Base-by-base conservation (phyloP, 2,888 invertebrate genomes). In the Hypercompe scribonia region DNA sequence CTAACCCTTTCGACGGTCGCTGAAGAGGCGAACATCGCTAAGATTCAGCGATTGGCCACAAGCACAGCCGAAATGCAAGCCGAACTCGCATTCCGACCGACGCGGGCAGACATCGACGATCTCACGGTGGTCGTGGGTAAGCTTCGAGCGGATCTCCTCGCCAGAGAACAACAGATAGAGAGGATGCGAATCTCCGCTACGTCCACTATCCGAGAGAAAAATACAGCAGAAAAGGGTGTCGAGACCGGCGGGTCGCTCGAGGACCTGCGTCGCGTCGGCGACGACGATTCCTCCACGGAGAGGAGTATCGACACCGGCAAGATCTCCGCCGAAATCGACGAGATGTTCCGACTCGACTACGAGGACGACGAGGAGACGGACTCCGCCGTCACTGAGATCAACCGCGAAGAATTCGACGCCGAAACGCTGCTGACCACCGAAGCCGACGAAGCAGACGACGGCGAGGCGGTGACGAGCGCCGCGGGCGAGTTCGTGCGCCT, bases 61-160 rank as follows among this genome's bases (percentile, higher is more conserved):
- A 92, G 83, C 83, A 91, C 92, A 78, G 96, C 96, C 69, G 96
- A 96, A 81, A 90, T 96, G 92, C 95, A 96, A 79, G 94, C 96
- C 75, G 96, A 96, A 90, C 95, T 96, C 76, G 96, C 96, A 68
- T 96, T 96, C 91, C 93, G 96, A 72, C 96, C 96, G 82, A 96
- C 96, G 74, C 95, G 96, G 82, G 94, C 95, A 79, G 96, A 96
- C 88, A 89, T 96, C 85, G 96, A 96, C 89, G 96, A 96, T 86
- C 96, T 96, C 82, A 93, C 96, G 84, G 93, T 93, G 78, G 93
- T 94, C 73, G 87, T 94, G 39, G 90, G 82, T 54, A 80, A 86
- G 11, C 88, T 94, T 34, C 90, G 93, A 46, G 84, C 86, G 28
- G 91, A 93, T n/a, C 81, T 94, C 10, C 83, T 88, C 66, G 89